Evolutionary conservation across 2,797 vertebrate species (phyloP), one percentile per base, ranked within the genome.

Genomic region (Acanthurus lineatus): DNA sequence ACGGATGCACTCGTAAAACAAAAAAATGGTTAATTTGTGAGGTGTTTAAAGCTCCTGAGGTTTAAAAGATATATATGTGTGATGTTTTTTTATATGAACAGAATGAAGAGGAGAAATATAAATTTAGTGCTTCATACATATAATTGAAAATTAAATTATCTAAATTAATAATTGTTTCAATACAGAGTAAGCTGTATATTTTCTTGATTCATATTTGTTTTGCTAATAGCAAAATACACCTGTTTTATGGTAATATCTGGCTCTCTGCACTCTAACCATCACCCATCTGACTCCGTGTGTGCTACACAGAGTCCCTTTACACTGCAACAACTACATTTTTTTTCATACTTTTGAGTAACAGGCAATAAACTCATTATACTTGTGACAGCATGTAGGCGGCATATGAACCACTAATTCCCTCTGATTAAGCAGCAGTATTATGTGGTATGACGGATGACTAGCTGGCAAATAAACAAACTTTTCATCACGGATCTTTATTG

Each of bases 351-450:
- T 47, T 61, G 42, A 22, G 3, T 44, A 57, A 51, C 8, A 9
- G 22, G 35, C 52, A 62, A 35, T 38, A 69, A 9, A 67, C 32
- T 48, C 16, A 56, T 79, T 32, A 64, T 17, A n/a, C 40, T 40
- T 60, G 25, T 79, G 67, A 69, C 77, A 77, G 68, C 45, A 32
- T 73, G 71, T 80, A 49, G 75, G 73, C 11, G 25, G 65, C 64
- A 45, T 22, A 32, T 58, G 40, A 6, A 60, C 16, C 15, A 1
- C 58, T 64, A 83, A 76, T 59, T 73, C 72, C 49, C 0, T 20
- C 45, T 61, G 32, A 75, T 68, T 83, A 49, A 71, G 44, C 42
- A 28, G 22, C 53, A 42, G 4, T 3, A 45, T 53, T 61, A 68
- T 25, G 32, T 17, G 22, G 4, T 25, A 7, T 47, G 67, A 83